Conservation (phyloP, 2,113 vertebrate genomes). For the Lucifuga dentata region DNA sequence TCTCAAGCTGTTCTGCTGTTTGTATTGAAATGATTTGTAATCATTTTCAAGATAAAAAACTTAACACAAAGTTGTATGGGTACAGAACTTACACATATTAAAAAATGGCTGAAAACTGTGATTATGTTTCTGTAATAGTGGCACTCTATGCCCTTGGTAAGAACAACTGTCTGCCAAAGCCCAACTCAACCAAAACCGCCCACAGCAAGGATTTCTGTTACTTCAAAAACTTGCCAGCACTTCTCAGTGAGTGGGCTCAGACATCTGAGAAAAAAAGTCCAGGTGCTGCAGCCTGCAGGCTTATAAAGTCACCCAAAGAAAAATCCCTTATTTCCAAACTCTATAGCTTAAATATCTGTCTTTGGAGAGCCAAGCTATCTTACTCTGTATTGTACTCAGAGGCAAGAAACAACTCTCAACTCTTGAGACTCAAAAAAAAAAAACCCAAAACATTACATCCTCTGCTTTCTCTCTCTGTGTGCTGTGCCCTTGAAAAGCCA, state of each 20-base stretch:
- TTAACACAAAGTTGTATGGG: neutral
- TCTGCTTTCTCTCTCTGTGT: conserved; percentile 2
- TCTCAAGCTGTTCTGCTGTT: too few species aligned
- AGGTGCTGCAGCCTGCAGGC: conserved; percentile 52
- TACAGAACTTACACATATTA: conserved; percentile 3
- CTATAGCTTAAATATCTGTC: conserved; percentile 65
- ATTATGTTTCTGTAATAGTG: conserved; percentile 25
- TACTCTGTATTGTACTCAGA: conserved; percentile 58
- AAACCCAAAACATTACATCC: neutral
- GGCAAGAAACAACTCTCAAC: conserved; percentile 62
- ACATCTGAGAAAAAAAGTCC: conserved; percentile 41
- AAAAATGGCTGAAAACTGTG: conserved; percentile 27
- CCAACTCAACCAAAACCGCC: conserved; percentile 39
- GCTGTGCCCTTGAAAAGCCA: neutral
- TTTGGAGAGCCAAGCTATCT: conserved; percentile 45
- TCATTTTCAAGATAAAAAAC: neutral
- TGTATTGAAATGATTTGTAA: too few species aligned
- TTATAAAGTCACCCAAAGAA: conserved; percentile 45
- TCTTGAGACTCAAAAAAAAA: conserved; percentile 53
- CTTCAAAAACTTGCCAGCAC: conserved; percentile 55
- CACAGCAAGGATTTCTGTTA: conserved; percentile 50
- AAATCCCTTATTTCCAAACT: conserved; percentile 60
- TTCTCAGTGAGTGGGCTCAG: conserved; percentile 52
- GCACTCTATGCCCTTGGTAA: conserved; percentile 22
- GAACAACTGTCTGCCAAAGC: conserved; percentile 36